phyloP scores from a whole-genome alignment of 2,888 invertebrate genomes.

The Nomada fucata region DNA sequence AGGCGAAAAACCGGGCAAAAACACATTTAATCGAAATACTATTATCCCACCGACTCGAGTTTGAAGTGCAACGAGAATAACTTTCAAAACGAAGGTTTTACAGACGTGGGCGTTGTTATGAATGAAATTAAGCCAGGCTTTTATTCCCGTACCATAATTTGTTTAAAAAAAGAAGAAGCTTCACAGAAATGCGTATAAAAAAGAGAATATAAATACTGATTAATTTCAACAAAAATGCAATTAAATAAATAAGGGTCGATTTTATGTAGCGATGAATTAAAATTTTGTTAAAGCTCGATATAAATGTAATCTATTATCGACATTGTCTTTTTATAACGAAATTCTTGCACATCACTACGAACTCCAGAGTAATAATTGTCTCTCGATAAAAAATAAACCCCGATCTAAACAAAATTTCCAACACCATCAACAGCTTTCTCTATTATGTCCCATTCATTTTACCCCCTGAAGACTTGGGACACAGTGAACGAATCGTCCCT shows the following conservation, averaged over 20 bases:
- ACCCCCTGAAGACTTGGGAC: background rate
- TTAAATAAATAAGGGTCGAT: too few species aligned
- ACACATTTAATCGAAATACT: constrained; percentile 57
- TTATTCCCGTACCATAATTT: too few species aligned
- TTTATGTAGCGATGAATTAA: too few species aligned
- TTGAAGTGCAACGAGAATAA: constrained; percentile 1
- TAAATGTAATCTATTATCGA: too few species aligned
- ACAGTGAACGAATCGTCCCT: constrained; percentile 6
- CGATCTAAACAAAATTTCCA: background rate
- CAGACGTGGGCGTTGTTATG: background rate
- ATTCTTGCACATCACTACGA: background rate
- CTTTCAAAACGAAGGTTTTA: background rate
- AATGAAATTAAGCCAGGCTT: too few species aligned
- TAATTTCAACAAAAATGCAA: too few species aligned
- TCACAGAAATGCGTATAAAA: too few species aligned
- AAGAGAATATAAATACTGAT: too few species aligned
- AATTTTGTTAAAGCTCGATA: too few species aligned
- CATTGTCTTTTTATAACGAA: background rate
- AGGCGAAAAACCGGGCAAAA: constrained; percentile 45
- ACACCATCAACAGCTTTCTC: background rate
- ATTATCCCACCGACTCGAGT: constrained; percentile 42
- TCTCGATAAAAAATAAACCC: background rate
- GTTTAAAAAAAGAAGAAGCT: too few species aligned
- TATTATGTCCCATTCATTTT: background rate
- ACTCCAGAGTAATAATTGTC: background rate